These are phyloP conservation scores for Taphrorychus bicolor DNA, from an alignment of 2,888 invertebrate genomes.

Conservation along the genomic window DNA sequence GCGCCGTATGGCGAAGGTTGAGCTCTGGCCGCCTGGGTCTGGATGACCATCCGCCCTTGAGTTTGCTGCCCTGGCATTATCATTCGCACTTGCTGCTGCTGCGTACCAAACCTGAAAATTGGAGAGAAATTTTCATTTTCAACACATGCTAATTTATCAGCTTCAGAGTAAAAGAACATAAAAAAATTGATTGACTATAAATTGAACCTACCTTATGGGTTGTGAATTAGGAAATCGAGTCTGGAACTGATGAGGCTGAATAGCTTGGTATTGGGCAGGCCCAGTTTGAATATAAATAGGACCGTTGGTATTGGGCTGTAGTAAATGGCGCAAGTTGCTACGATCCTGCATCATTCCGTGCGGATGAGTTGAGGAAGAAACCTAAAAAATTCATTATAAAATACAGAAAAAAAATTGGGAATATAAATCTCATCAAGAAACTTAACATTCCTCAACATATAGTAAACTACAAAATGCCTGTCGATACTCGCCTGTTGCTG, in stretches of 20 bases:
- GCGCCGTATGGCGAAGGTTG: conserved; percentile 40
- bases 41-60: conserved; percentile 47
- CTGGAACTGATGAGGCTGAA: conserved; percentile 58
- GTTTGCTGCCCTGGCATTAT: conserved; percentile 39
- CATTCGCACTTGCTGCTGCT: conserved; percentile 41
- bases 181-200: background rate
- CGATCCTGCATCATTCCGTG: conserved; percentile 61
- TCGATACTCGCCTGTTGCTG: conserved; percentile 45
- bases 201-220: conserved; percentile 25
- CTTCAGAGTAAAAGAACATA: background rate
- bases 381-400: no score
- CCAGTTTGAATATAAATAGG: conserved; percentile 60
- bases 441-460: background rate
- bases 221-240: conserved; percentile 40
- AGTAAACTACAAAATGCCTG: background rate
- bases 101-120: conserved; percentile 28
- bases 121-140: no score
- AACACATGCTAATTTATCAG: no score
- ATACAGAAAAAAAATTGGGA: no score
- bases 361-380: conserved; percentile 68
- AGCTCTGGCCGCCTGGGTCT: conserved; percentile 27
- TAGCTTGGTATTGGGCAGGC: conserved; percentile 58
- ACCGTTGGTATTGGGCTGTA: conserved; percentile 53
- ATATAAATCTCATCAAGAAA: no score
- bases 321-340: conserved; percentile 57